Base-by-base conservation (phyloP, 2,113 vertebrate species). In the Mustela nigripes region DNA sequence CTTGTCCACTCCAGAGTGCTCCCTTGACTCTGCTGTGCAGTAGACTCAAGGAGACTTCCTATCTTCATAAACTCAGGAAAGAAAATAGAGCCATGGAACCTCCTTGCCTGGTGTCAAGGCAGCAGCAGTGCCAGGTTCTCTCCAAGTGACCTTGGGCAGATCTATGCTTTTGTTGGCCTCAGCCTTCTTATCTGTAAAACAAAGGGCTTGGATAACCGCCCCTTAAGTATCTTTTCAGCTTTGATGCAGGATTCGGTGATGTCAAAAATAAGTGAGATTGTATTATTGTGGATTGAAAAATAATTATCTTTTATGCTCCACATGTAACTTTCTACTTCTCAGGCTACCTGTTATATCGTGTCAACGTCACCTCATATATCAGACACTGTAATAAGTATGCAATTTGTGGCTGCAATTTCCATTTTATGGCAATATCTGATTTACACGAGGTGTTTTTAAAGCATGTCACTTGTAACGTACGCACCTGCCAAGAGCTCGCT, bases 371-470 rank as follows among this genome's bases (percentile, higher is more conserved):
- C 96, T 95, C 94, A 19, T 96, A 56, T 82, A 93, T 97, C 97
- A 98, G 96, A 89, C 73, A 53, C 78, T 48, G 78, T 97, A 97
- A 96, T 97, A 97, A 96, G 92, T 73, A 73, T 89, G 90, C 96
- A 94, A 96, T 97, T 97, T 98, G 97, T 93, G 96, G 78, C 88
- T 93, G 92, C 85, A 96, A 97, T 98, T 98, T 98, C 92, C 97
- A 96, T 91, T 96, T 98, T 91, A 95, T 58, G 81, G 96, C 97
- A 91, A 90, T 95, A 91, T 95, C 96, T 97, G 95, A 98, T 97
- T 97, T 94, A 96, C 92, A 86, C 16, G 28, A 91, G 88, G 94
- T 98, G 97, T 98, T 98, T 98, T 92, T 73, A 97, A 97, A 97
- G 92, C 11, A 2, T 96, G 92, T 97, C 97, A 88, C 97, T 98